Percentiles rank a stretch among this genome's conserved stretches.
Conservation (phyloP, 2,888 invertebrate species). For the Cistogaster globosa region DNA sequence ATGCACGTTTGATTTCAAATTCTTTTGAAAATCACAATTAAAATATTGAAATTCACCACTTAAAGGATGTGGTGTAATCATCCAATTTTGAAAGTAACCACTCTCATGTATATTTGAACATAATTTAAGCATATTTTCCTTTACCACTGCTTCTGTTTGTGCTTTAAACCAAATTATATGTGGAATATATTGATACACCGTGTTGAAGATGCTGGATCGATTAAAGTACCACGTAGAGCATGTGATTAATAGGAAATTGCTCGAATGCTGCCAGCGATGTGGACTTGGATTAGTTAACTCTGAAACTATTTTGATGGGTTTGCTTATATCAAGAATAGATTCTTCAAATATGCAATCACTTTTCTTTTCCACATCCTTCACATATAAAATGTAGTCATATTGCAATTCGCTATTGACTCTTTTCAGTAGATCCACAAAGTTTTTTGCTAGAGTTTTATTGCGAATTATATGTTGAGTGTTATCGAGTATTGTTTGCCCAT, state of each 20-base stretch:
- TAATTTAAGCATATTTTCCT: background rate
- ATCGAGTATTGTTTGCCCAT: background rate
- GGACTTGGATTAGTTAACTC: background rate
- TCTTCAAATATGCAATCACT: slow-evolving; percentile 28
- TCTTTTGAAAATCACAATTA: slow-evolving; percentile 16
- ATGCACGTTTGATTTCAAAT: background rate
- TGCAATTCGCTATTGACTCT: background rate
- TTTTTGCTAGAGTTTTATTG: background rate
- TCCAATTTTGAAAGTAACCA: slow-evolving; percentile 22
- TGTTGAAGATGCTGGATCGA: background rate
- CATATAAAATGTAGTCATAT: slow-evolving; percentile 39
- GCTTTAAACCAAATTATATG: slow-evolving; percentile 35
- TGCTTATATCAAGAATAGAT: background rate
- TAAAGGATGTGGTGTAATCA: background rate
- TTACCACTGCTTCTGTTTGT: background rate
- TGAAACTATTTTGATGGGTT: slow-evolving; percentile 31
- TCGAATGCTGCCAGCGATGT: slow-evolving; percentile 10
- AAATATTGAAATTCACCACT: background rate
- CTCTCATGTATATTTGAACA: slow-evolving; percentile 16
- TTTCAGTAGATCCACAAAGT: slow-evolving; percentile 9
- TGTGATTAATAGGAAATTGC: slow-evolving; percentile 19
- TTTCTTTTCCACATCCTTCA: background rate
- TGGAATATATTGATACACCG: slow-evolving; percentile 34
- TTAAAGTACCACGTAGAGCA: slow-evolving; percentile 46
- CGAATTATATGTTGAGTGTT: background rate